A percentile compares a stretch with the other conserved stretches of the same genome.
These are phyloP conservation scores for Drosophila greeni DNA, from an alignment of 2,888 invertebrate species.

Conservation along the genomic window DNA sequence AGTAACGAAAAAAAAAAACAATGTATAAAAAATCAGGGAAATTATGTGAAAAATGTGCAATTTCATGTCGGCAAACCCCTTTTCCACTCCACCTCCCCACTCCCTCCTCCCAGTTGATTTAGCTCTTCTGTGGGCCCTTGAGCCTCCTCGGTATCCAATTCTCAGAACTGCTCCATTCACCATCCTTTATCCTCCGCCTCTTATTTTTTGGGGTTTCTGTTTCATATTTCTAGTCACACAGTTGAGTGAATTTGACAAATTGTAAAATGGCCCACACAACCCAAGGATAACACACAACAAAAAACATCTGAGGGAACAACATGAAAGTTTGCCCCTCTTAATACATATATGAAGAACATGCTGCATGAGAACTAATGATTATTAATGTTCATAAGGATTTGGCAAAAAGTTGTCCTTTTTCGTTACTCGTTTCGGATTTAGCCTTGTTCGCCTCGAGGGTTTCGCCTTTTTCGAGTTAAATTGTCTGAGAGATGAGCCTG, in stretches of 20 bases:
- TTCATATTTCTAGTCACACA: conserved; percentile 50
- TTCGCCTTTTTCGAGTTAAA: conserved; percentile 38
- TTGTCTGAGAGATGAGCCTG: conserved; percentile 48
- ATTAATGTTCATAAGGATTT: conserved; percentile 67
- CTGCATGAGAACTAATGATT: conserved; percentile 60
- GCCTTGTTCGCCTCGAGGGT: conserved; percentile 17
- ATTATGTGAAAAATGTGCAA: conserved; percentile 70
- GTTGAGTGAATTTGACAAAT: conserved; percentile 73
- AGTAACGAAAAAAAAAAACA: conserved; percentile 21
- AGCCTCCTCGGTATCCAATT: conserved; percentile 24
- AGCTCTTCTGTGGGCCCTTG: conserved; percentile 12
- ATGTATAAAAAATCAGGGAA: conserved; percentile 46
- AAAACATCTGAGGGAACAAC: conserved; percentile 8
- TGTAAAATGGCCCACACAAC: conserved; percentile 56
- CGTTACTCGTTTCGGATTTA: conserved; percentile 10
- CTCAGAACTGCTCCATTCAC: conserved; percentile 19
- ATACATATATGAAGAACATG: conserved; percentile 20
- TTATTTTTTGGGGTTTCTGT: conserved; percentile 28
- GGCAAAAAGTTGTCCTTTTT: conserved; percentile 43
- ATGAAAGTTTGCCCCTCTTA: conserved; percentile 29
- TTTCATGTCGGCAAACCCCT: conserved; percentile 57
- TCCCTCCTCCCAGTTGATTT: conserved; percentile 14
- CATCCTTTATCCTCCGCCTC: conserved; percentile 26
- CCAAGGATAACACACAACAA: conserved; percentile 12
- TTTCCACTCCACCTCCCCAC: conserved; percentile 26